Conservation (phyloP, 2,888 invertebrate genomes). For the Polyommatus icarus region DNA sequence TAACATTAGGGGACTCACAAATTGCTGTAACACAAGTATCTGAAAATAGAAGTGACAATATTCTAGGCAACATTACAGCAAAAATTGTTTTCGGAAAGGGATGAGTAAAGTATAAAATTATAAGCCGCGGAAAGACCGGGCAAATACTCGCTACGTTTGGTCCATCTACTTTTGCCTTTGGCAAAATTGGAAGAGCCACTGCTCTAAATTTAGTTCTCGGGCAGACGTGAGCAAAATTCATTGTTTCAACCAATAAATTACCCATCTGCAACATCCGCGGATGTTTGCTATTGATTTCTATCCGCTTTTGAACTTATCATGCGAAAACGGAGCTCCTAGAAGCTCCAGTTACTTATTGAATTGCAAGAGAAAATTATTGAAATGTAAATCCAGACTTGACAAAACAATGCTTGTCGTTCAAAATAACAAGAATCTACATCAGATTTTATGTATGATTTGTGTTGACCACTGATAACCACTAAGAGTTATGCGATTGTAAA, state of each 20-base stretch:
- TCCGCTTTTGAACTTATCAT: conserved; percentile 22
- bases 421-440: no score
- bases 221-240: conserved; percentile 33
- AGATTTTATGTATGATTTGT: not conserved
- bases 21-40: not conserved
- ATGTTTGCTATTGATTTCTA: conserved; percentile 30
- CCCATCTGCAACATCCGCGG: conserved; percentile 27
- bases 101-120: conserved; percentile 17
- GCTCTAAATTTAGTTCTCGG: conserved; percentile 32
- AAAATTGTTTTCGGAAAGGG: not conserved
- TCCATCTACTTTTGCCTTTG: conserved; percentile 28
- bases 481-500: not conserved
- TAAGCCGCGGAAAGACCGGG: not conserved
- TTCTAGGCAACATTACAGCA: not conserved
- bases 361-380: not conserved
- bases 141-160: conserved; percentile 29
- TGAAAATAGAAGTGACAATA: not conserved
- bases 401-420: not conserved
- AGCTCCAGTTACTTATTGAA: not conserved
- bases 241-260: conserved; percentile 33
- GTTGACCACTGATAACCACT: not conserved
- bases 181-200: conserved; percentile 32
- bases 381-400: not conserved
- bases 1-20: not conserved
- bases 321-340: not conserved